These are phyloP conservation scores for Aspidiotus rigidus DNA, from an alignment of 2,888 invertebrate species.

Conservation along the genomic window DNA sequence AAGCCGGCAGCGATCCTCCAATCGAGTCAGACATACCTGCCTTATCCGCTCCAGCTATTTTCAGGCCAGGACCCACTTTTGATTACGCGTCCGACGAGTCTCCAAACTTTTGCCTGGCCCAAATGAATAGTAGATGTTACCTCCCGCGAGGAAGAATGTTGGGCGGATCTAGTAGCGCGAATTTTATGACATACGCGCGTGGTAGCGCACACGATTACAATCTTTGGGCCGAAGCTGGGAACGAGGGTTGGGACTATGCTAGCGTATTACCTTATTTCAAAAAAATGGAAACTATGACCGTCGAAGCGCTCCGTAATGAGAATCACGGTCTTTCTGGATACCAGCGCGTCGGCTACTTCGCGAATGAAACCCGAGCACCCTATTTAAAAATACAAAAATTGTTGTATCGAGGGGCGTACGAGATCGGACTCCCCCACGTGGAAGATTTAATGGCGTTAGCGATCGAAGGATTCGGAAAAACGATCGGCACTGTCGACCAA, in stretches of 20 bases:
- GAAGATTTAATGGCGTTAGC: slow-evolving; percentile 8
- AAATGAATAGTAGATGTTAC: slow-evolving; percentile 2
- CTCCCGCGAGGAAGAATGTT: slow-evolving; percentile 11
- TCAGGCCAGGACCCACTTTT: not conserved
- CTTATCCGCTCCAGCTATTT: slow-evolving; percentile 42
- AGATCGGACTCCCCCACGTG: slow-evolving; percentile 16
- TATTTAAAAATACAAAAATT: slow-evolving; percentile 8
- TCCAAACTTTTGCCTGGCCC: not conserved
- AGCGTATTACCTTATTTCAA: slow-evolving; percentile 46
- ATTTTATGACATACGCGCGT: slow-evolving; percentile 50
- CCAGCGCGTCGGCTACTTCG: slow-evolving; percentile 11
- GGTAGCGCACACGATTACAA: slow-evolving; percentile 58
- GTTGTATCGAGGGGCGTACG: slow-evolving; percentile 12
- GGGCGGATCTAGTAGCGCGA: slow-evolving; percentile 13
- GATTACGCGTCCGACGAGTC: slow-evolving; percentile 5
- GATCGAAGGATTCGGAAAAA: slow-evolving; percentile 7
- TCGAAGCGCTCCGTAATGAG: slow-evolving; percentile 32
- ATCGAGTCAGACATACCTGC: slow-evolving; percentile 45
- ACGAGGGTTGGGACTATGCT: slow-evolving; percentile 52
- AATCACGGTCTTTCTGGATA: slow-evolving; percentile 23
- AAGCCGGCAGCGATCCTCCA: slow-evolving; percentile 49
- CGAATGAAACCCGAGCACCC: slow-evolving; percentile 6
- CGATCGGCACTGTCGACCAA: slow-evolving; percentile 11
- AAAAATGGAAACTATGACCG: slow-evolving; percentile 42
- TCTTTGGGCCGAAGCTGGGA: slow-evolving; percentile 53